These are phyloP conservation scores for Anoncus sp. DNA, from an alignment of 2,888 invertebrate genomes.

Conservation along the genomic window DNA sequence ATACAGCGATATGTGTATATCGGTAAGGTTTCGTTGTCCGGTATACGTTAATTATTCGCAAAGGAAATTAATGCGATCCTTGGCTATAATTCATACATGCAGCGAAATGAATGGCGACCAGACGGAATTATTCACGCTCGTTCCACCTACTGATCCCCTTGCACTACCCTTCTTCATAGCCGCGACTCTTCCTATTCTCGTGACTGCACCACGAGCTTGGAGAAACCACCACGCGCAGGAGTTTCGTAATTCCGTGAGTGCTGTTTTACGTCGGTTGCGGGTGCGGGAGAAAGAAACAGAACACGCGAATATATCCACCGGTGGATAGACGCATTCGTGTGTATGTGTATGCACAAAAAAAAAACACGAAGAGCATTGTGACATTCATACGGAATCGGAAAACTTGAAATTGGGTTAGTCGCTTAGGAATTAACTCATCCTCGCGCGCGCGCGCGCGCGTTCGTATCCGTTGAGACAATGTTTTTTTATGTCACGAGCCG, in stretches of 20 bases:
- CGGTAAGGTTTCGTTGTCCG: conserved; percentile 75
- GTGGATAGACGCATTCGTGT: background rate
- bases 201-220: conserved; percentile 18
- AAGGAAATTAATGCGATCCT: conserved; percentile 79
- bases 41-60: conserved; percentile 79
- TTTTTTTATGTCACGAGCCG: conserved; percentile 8
- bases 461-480: conserved; percentile 18
- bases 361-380: background rate
- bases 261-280: conserved; percentile 29
- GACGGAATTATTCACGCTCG: conserved; percentile 78
- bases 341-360: background rate
- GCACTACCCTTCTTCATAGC: background rate
- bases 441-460: background rate
- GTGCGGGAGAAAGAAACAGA: conserved; percentile 13
- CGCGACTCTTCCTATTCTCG: background rate
- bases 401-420: conserved; percentile 50
- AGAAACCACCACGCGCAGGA: conserved; percentile 18
- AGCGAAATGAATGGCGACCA: conserved; percentile 75
- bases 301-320: background rate
- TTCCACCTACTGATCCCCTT: conserved; percentile 65
- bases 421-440: conserved; percentile 31
- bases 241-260: conserved; percentile 44
- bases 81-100: conserved; percentile 76
- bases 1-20: conserved; percentile 19
- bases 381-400: conserved; percentile 10